Percentiles rank a stretch among this genome's conserved stretches.
phyloP scores from a whole-genome alignment of 2,888 invertebrate genomes.

The Sturmia bella region DNA sequence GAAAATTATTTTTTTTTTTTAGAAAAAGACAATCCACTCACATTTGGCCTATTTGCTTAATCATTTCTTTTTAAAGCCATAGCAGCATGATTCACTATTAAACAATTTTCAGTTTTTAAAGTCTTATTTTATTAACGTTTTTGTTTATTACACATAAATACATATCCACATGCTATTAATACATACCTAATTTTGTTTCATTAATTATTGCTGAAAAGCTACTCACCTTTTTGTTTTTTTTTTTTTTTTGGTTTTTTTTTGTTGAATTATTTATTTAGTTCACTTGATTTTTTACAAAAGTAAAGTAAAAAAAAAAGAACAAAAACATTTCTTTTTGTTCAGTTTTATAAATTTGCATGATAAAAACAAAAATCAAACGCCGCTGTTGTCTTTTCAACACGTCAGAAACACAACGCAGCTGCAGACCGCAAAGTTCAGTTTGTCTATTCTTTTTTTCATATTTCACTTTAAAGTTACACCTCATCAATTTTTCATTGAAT shows the following conservation, averaged over 20 bases:
- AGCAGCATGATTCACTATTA: too few species aligned
- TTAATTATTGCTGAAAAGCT: conserved; percentile 2
- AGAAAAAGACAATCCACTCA: too few species aligned
- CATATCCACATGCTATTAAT: too few species aligned
- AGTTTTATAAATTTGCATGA: conserved; percentile 23
- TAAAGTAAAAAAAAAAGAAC: neutral
- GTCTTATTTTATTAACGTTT: neutral
- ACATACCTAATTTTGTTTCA: conserved; percentile 3
- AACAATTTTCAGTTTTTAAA: too few species aligned
- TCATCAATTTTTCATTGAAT: conserved; percentile 70
- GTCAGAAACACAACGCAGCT: conserved; percentile 17
- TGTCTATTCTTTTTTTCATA: conserved; percentile 37
- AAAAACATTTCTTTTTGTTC: conserved; percentile 6
- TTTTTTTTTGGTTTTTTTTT: too few species aligned
- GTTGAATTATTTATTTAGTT: conserved; percentile 33
- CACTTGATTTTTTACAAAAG: conserved; percentile 12
- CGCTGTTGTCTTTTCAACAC: neutral
- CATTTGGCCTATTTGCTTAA: too few species aligned
- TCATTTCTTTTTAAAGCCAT: too few species aligned
- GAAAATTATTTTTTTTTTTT: too few species aligned
- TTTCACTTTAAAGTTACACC: conserved; percentile 61
- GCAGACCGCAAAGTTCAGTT: conserved; percentile 56
- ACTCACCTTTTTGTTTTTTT: too few species aligned
- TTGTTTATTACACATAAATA: neutral
- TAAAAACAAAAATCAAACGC: neutral